Conservation (phyloP, 2,797 vertebrate genomes). For the Yasuhikotakia modesta region DNA sequence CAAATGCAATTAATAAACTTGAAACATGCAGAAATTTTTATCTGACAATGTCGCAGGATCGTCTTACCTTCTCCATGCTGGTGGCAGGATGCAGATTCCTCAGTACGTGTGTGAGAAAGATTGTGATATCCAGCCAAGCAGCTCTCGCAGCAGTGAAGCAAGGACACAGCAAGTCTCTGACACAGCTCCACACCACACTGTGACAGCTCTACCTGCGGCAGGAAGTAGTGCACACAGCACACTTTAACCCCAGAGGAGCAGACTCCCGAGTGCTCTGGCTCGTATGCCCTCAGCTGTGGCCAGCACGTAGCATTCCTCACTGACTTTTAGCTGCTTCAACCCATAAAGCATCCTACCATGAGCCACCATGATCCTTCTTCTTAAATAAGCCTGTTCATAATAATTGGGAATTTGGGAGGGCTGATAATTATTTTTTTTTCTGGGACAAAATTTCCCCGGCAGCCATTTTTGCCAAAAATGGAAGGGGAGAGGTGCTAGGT, state of each 20-base stretch:
- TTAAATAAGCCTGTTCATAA: constrained; percentile 82
- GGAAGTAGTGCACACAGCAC: constrained; percentile 69
- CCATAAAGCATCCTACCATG: constrained; percentile 15
- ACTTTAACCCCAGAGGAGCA: constrained; percentile 70
- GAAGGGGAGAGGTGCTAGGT: constrained; percentile 69
- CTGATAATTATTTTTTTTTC: constrained; percentile 83
- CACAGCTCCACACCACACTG: constrained; percentile 57
- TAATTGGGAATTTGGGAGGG: constrained; percentile 83
- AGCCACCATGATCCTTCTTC: constrained; percentile 75
- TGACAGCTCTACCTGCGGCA: constrained; percentile 75
- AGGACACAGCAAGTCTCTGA: constrained; percentile 51
- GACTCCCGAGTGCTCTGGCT: constrained; percentile 71
- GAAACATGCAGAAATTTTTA: background rate
- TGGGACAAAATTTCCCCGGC: constrained; percentile 81
- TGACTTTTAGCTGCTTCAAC: constrained; percentile 51
- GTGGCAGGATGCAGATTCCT: constrained; percentile 22
- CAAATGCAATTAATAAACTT: constrained; percentile 5
- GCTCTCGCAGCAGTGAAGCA: constrained; percentile 44
- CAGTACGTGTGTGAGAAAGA: constrained; percentile 5
- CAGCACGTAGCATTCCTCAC: constrained; percentile 69
- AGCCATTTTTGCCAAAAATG: constrained; percentile 77
- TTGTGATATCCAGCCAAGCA: constrained; percentile 16
- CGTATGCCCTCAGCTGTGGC: constrained; percentile 28
- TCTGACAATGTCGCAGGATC: background rate
- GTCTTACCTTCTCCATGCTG: constrained; percentile 59